Conservation (phyloP, 2,113 vertebrate genomes). For the Rostratula benghalensis region DNA sequence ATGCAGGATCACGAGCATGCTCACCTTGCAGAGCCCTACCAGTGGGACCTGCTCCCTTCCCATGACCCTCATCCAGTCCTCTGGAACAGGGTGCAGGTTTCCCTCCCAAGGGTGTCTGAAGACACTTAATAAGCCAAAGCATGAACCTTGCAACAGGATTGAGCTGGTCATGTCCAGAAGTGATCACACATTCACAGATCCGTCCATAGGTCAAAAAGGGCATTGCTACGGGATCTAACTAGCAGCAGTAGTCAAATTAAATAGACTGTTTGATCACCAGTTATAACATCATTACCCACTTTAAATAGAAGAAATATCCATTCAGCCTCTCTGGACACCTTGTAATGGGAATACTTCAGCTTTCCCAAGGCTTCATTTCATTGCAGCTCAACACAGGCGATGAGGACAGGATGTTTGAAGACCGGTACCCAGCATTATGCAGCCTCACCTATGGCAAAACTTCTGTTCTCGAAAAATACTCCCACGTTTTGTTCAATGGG, state of each 20-base stretch:
- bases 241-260: neutral
- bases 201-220: neutral
- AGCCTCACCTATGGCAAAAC: neutral
- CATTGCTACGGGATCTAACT: neutral
- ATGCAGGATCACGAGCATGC: accelerated
- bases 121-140: neutral
- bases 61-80: neutral
- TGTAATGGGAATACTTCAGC: neutral
- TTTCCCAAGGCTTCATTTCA: neutral
- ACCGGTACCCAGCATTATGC: accelerated
- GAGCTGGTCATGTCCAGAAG: neutral
- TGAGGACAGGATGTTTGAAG: neutral
- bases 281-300: neutral
- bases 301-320: neutral
- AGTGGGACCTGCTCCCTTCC: neutral
- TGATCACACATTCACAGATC: neutral
- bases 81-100: neutral
- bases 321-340: neutral
- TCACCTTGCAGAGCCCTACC: accelerated
- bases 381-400: neutral
- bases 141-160: neutral
- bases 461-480: neutral
- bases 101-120: neutral
- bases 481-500: neutral
- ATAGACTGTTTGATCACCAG: neutral